phyloP scores from a whole-genome alignment of 2,797 vertebrate genomes.

The Tachyglossus aculeatus region DNA sequence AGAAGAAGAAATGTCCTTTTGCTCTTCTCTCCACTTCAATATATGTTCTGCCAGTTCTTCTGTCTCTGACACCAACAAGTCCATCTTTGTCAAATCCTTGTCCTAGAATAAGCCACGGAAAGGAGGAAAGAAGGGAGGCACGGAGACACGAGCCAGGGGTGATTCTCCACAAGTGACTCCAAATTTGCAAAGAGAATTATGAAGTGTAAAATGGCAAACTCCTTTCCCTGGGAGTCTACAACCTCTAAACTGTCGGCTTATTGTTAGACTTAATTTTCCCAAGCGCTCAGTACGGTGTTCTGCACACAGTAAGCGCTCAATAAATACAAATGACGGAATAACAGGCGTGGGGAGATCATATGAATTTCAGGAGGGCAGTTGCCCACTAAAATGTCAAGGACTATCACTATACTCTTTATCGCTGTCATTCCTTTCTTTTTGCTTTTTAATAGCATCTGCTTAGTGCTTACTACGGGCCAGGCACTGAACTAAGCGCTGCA shows the following conservation, averaged over 20 bases:
- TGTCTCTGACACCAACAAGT: constrained; percentile 64
- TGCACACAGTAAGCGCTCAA: too few relatives aligned
- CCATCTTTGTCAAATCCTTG: constrained; percentile 64
- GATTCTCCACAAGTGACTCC: neutral
- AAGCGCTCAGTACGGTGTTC: constrained; percentile 4
- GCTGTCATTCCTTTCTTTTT: too few relatives aligned
- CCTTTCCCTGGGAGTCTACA: constrained; percentile 1
- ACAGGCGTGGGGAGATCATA: constrained; percentile 12
- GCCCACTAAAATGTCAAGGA: neutral
- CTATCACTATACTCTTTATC: neutral
- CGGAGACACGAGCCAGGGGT: neutral
- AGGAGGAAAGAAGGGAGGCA: constrained; percentile 19
- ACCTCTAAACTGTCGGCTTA: neutral
- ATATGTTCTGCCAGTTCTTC: constrained; percentile 73
- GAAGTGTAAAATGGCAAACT: constrained; percentile 17
- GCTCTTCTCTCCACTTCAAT: constrained; percentile 71
- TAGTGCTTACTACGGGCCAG: neutral
- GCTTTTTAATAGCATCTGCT: too few relatives aligned
- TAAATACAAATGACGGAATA: too few relatives aligned
- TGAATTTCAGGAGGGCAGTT: neutral
- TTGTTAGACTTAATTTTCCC: neutral
- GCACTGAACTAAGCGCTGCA: constrained; percentile 12
- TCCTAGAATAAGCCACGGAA: constrained; percentile 68
- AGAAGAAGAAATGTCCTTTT: constrained; percentile 55
- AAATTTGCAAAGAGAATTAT: neutral